phyloP scores from a whole-genome alignment of 2,113 vertebrate genomes.

The Burhinus oedicnemus region DNA sequence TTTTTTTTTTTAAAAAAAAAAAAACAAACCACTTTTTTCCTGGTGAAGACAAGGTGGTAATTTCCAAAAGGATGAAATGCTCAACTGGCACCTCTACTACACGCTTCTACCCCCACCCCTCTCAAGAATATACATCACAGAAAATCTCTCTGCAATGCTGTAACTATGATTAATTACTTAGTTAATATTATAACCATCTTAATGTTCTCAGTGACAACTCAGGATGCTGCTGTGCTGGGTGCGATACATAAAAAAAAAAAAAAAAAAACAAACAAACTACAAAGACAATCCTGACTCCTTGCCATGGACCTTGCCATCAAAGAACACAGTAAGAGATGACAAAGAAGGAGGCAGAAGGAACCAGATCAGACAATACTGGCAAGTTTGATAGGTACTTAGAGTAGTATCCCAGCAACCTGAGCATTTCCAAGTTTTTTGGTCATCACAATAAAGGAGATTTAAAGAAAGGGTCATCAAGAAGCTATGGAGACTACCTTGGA shows the following conservation, averaged over 20 bases:
- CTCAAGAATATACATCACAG: background rate
- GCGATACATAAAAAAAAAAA: background rate
- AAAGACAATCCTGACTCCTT: background rate
- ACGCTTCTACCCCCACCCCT: background rate
- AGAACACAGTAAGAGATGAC: background rate
- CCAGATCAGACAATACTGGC: background rate
- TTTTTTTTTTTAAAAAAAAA: background rate
- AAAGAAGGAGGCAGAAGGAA: background rate
- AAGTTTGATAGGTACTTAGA: background rate
- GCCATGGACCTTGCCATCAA: background rate
- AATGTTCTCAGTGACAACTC: background rate
- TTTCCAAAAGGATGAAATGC: background rate
- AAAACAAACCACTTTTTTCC: background rate
- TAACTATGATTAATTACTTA: background rate
- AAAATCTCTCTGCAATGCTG: background rate
- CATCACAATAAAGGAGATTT: background rate
- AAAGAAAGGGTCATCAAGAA: background rate
- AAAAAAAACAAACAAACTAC: background rate
- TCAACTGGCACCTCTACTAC: background rate
- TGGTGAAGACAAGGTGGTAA: background rate
- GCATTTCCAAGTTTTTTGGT: background rate
- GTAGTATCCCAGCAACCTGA: background rate
- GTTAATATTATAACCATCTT: background rate
- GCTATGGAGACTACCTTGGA: background rate
- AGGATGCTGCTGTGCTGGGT: background rate